Conservation (phyloP, 2,797 vertebrate species). For the Parauchenoglanis ngamensis region DNA sequence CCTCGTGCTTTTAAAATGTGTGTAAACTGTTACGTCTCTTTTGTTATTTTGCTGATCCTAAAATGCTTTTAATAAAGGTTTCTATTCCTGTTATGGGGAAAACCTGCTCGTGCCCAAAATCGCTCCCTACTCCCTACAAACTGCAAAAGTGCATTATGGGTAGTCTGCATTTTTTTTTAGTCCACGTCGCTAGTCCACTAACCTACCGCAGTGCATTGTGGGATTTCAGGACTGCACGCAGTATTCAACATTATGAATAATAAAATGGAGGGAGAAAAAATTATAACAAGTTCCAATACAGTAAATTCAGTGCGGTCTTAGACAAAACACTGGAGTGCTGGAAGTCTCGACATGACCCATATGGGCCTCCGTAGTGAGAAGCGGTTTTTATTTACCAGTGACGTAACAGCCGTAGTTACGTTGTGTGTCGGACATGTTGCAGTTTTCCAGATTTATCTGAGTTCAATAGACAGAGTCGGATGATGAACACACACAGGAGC, state of each 20-base stretch:
- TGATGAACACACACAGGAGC: too few species aligned
- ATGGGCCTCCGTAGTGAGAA: slow-evolving; percentile 35
- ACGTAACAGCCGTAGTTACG: neutral
- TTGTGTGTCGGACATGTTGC: slow-evolving; percentile 34
- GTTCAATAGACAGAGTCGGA: neutral
- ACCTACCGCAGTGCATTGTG: neutral
- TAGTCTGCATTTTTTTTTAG: neutral
- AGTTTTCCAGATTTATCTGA: neutral
- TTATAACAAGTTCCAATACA: neutral
- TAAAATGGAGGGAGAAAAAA: neutral
- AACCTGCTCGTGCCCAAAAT: neutral
- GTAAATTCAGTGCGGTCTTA: neutral
- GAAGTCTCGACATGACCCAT: neutral
- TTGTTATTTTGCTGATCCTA: neutral
- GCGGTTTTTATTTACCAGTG: slow-evolving; percentile 21
- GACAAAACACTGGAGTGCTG: too few species aligned
- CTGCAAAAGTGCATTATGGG: neutral
- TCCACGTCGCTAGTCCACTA: neutral
- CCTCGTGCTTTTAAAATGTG: neutral
- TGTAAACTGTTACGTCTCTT: neutral
- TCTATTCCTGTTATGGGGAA: neutral
- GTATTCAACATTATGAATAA: too few species aligned
- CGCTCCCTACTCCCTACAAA: neutral
- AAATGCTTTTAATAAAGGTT: too few species aligned
- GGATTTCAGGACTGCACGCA: too few species aligned